Conservation (phyloP, 2,888 invertebrate genomes). For the Caenorhabditis panamensis region DNA sequence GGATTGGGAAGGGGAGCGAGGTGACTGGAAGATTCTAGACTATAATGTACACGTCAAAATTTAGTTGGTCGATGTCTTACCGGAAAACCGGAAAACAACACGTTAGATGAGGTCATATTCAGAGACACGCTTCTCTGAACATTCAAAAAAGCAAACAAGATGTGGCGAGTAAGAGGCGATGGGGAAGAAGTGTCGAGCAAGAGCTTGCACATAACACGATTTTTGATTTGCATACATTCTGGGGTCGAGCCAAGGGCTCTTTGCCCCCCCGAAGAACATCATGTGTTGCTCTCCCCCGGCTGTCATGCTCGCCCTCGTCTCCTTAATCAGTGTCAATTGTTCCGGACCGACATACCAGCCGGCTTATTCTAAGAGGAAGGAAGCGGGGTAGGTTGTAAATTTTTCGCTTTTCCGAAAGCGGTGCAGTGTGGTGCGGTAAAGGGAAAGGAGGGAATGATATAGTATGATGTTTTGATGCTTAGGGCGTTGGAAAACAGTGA, state of each 20-base stretch:
- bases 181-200: slow-evolving; percentile 13
- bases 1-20: too few species aligned
- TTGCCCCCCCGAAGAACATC: slow-evolving; percentile 34
- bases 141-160: neutral
- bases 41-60: neutral
- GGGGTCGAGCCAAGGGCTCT: slow-evolving; percentile 7
- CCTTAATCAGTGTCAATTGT: slow-evolving; percentile 60
- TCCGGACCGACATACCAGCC: slow-evolving; percentile 18
- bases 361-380: slow-evolving; percentile 22
- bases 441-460: too few species aligned
- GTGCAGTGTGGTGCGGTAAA: too few species aligned
- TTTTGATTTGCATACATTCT: slow-evolving; percentile 59
- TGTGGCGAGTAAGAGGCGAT: slow-evolving; percentile 12
- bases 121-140: slow-evolving; percentile 13
- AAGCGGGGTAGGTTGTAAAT: slow-evolving; percentile 17
- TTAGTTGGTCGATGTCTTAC: neutral
- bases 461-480: too few species aligned
- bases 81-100: neutral
- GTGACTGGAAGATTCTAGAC: neutral
- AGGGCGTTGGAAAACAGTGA: too few species aligned
- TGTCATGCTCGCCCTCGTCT: slow-evolving; percentile 41
- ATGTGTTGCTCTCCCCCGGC: slow-evolving; percentile 45
- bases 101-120: slow-evolving; percentile 4
- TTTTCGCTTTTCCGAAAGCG: neutral
- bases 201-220: slow-evolving; percentile 53